Conservation (phyloP, 1,140 invertebrate species). For the Ectropis grisescens region DNA sequence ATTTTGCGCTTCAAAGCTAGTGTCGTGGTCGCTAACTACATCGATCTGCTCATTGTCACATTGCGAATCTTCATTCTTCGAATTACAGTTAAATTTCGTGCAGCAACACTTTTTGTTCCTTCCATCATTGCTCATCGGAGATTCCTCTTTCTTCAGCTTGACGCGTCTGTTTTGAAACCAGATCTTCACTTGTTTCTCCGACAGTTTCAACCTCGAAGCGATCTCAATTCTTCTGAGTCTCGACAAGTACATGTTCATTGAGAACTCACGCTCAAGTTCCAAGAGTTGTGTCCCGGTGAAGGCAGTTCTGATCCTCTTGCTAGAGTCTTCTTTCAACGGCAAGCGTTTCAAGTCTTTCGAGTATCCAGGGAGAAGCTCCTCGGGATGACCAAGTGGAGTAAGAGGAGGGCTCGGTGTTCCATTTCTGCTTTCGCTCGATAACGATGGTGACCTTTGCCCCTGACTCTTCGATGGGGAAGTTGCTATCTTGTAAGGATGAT, state of each 20-base stretch:
- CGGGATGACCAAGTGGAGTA: constrained; percentile 68
- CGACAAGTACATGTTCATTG: constrained; percentile 92
- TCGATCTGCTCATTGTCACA: constrained; percentile 60
- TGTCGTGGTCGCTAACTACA: constrained; percentile 54
- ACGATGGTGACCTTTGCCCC: constrained; percentile 47
- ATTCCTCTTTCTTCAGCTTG: constrained; percentile 87
- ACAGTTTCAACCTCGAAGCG: constrained; percentile 87
- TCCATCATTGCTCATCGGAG: constrained; percentile 28
- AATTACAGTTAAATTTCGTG: constrained; percentile 30
- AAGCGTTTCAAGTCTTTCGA: constrained; percentile 49
- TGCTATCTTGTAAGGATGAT: constrained; percentile 57
- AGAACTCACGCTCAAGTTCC: constrained; percentile 92
- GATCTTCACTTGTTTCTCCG: constrained; percentile 96
- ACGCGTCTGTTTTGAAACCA: constrained; percentile 95
- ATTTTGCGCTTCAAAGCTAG: constrained; percentile 36
- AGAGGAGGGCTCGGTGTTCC: constrained; percentile 72
- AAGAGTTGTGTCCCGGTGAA: constrained; percentile 93
- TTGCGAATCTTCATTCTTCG: constrained; percentile 20
- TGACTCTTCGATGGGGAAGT: constrained; percentile 54
- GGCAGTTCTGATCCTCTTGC: constrained; percentile 89
- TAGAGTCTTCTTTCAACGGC: constrained; percentile 72
- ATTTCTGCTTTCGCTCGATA: constrained; percentile 65
- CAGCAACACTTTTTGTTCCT: constrained; percentile 52
- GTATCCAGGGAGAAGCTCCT: constrained; percentile 61
- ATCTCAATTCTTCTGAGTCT: constrained; percentile 92